Evolutionary conservation across 2,113 vertebrate genomes (phyloP).

Genomic region (Chunga burmeisteri): DNA sequence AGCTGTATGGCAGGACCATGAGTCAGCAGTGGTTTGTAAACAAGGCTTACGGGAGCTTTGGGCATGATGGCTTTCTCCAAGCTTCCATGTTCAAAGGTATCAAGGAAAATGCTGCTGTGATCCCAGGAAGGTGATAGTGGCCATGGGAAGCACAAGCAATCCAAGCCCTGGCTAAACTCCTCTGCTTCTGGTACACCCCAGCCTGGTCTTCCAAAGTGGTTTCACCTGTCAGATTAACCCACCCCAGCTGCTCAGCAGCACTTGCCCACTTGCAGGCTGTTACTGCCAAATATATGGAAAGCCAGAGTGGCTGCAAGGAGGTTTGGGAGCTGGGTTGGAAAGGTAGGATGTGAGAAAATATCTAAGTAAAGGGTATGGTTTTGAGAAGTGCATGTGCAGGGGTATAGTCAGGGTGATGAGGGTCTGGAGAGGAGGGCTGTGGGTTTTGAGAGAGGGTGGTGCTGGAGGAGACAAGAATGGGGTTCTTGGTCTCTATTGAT

Average conservation of each 20-base stretch:
- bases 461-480: not conserved
- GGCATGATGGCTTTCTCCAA: not conserved
- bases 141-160: not conserved
- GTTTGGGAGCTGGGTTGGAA: not conserved
- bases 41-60: not conserved
- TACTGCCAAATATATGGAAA: not conserved
- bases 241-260: not conserved
- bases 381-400: not conserved
- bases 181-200: not conserved
- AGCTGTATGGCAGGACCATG: not conserved
- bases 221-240: not conserved
- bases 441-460: not conserved
- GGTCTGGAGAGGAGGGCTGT: not conserved
- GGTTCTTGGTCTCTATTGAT: not conserved
- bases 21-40: not conserved
- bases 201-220: accelerated
- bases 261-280: not conserved
- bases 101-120: not conserved
- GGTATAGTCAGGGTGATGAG: too few relatives aligned
- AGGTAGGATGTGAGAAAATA: not conserved
- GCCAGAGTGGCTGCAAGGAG: not conserved
- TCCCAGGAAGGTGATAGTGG: not conserved
- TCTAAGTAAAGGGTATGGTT: not conserved
- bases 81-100: not conserved
- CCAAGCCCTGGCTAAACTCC: not conserved